Evolutionary conservation across 2,888 invertebrate species (phyloP), one percentile per base, ranked within the genome.

Genomic region (Pristionchus maxplancki): DNA sequence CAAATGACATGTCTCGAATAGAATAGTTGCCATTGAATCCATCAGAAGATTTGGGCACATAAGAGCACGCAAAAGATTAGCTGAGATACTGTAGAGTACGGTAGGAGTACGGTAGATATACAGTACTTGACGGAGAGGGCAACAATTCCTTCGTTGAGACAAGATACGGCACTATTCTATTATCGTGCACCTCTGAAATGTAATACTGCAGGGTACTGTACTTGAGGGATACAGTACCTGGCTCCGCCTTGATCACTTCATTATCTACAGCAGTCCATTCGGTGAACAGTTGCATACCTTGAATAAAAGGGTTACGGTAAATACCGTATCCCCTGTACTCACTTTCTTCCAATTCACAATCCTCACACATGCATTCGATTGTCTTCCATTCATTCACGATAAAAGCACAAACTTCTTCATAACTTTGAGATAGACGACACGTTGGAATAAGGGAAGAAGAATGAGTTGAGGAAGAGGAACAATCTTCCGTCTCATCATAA

Each of bases 1-100:
- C 15, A 78, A 28, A 44, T 78, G 78, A 34, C 78, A 44, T 37
- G 78, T 78, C 13, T 78, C 78, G 44, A n/a, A 78, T 37, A 78
- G 78, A 44, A 78, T 13, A 44, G 9, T n/a, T n/a, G 78, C 78
- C 40, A 78, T 20, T 24, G 78, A 78, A 44, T 78, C 44, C 78
- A 78, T 78, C 44, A 74, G 40, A 13, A 44, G 74, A 74, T 74
- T 15, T 6, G 74, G 74, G 15, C 40, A 74, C 6, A 44, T 40
- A 13, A 74, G 74, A 74, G 44, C 37, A 74, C 44, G 40, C 3
- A 74, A 5, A 24, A 40, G 31, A 74, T 1, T 44, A 20, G 2
- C 74, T 74, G 74, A 74, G 24, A 74, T 74, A 74, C 44, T 40
- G 40, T 71, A 71, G 71, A 15, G 6, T 40, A 74, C 28, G 67